Evolutionary conservation across 2,797 vertebrate genomes (phyloP).

Genomic region (Rhadinocentrus ornatus): DNA sequence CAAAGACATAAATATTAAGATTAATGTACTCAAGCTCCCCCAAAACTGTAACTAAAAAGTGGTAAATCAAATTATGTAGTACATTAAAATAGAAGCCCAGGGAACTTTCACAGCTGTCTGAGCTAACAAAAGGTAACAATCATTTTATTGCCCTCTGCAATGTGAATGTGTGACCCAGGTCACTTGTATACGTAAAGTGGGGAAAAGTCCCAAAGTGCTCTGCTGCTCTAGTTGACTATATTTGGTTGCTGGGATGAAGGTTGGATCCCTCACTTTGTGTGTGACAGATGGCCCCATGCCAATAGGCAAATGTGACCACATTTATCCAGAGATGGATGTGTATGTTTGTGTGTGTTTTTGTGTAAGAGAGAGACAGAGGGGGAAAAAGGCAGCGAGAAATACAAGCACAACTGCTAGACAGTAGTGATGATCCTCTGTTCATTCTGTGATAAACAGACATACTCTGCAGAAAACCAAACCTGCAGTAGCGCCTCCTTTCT

Average conservation of each 20-base stretch:
- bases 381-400: conserved; percentile 27
- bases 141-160: conserved; percentile 31
- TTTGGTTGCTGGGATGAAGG: conserved; percentile 82
- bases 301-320: conserved; percentile 77
- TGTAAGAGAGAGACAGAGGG: conserved; percentile 6
- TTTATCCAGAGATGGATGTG: conserved; percentile 71
- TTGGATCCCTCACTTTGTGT: conserved; percentile 77
- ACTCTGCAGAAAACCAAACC: conserved; percentile 1
- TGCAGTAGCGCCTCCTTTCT: conserved; percentile 21
- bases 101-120: not conserved
- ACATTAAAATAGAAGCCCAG: conserved; percentile 3
- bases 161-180: conserved; percentile 53
- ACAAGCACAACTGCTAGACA: conserved; percentile 39
- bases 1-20: conserved; percentile 8
- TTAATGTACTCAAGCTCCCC: not conserved
- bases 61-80: conserved; percentile 1
- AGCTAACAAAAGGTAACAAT: conserved; percentile 24
- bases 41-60: not conserved
- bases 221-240: conserved; percentile 84
- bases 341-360: conserved; percentile 31
- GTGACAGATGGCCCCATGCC: conserved; percentile 82
- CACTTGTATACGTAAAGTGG: conserved; percentile 43
- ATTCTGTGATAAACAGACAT: conserved; percentile 44
- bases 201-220: conserved; percentile 63
- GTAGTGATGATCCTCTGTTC: conserved; percentile 48